Evolutionary conservation across 2,888 invertebrate genomes (phyloP), one percentile per base, ranked within the genome.

Genomic region (Zonitis immaculata): DNA sequence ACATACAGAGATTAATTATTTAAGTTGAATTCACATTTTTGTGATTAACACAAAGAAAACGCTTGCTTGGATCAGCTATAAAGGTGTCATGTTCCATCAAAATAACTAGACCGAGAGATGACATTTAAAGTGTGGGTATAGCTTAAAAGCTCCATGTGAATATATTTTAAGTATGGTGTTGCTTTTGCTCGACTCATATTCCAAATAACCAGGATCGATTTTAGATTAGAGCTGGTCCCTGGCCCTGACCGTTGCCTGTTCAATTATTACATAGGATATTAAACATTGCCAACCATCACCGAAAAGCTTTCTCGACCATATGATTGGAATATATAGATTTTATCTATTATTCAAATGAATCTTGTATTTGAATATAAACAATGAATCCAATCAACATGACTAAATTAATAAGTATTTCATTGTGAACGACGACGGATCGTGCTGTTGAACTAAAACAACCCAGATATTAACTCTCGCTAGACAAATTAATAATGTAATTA

Each of bases 131-230:
- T 52, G 52, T 48, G 48, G 32, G 14, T 32, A 14, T 48, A 52
- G 52, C 43, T 48, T 48, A 48, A 52, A 52, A 52, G 52, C 52
- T 48, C 47, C 35, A 25, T 35, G 52, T 48, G 52, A 52, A 49
- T 49, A 53, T 53, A 49, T 53, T 49, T 49, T 32, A 32, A 32
- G 32, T 43, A 42, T 25, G 49, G 53, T 32, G 49, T 49, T 45
- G 43, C 51, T 51, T 52, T 44, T 47, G 54, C 49, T 47, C n/a
- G 50, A 54, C 49, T 50, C 32, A 44, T 50, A n/a, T n/a, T 28
- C 54, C 27, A 47, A 52, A 49, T 53, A 47, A n/a, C 47, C 44
- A 22, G 30, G 42, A 50, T 50, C 50, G 54, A 54, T 50, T 54
- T 49, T 43, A 54, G 50, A 54, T 54, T 54, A 47, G 26, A 47